A percentile compares a stretch with the other conserved stretches of the same genome.
phyloP scores from a whole-genome alignment of 2,888 invertebrate species.

The Parelbella ahira region DNA sequence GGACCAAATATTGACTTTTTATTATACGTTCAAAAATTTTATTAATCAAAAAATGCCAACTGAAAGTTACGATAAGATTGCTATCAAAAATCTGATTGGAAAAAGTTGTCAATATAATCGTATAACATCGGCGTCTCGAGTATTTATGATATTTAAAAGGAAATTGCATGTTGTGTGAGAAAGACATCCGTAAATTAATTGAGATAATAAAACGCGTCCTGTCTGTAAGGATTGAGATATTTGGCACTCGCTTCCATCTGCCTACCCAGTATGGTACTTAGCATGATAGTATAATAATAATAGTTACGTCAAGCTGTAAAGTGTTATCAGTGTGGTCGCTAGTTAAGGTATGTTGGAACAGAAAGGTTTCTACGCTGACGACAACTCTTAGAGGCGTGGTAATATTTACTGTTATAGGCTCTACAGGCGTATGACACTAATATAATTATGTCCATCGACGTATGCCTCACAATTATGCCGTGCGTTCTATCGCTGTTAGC shows the following conservation, averaged over 20 bases:
- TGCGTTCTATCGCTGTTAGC: conserved; percentile 1
- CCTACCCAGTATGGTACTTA: too few species aligned
- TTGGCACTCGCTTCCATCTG: too few species aligned
- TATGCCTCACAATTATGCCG: conserved; percentile 2
- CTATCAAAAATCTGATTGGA: conserved; percentile 10
- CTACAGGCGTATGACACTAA: conserved; percentile 22
- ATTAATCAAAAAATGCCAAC: conserved; percentile 13
- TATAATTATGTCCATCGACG: conserved; percentile 25
- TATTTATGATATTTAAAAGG: conserved; percentile 2
- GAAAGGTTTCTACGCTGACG: conserved; percentile 12
- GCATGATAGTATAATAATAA: too few species aligned
- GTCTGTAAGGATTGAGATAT: too few species aligned
- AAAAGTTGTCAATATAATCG: conserved; percentile 15
- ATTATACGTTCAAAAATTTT: conserved; percentile 1
- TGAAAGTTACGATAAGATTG: conserved; percentile 6
- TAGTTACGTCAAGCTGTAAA: too few species aligned
- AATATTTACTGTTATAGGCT: conserved; percentile 33
- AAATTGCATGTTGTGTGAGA: too few species aligned
- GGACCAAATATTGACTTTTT: background rate
- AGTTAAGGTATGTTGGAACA: conserved; percentile 19
- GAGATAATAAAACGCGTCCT: too few species aligned
- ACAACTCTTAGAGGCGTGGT: conserved; percentile 30
- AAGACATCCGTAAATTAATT: too few species aligned
- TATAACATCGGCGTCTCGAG: conserved; percentile 3
- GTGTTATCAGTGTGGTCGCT: conserved; percentile 25